Evolutionary conservation across 2,888 invertebrate genomes (phyloP).

Genomic region (Eupithecia subfuscata): DNA sequence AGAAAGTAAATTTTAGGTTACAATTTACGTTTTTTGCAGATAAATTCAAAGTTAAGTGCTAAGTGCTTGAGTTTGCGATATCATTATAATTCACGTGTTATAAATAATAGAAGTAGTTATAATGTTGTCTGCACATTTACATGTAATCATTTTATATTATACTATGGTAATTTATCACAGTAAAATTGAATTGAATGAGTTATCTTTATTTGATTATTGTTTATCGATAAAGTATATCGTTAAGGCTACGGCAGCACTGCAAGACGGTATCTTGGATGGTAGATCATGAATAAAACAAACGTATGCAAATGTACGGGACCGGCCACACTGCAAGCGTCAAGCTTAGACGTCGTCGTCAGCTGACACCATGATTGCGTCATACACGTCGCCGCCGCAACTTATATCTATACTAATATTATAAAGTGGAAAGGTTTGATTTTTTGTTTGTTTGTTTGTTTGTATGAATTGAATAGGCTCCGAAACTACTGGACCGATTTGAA

Average conservation of each 20-base stretch:
- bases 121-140: neutral
- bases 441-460: too few relatives aligned
- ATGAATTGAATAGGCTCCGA: too few relatives aligned
- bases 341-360: neutral
- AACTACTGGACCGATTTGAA: too few relatives aligned
- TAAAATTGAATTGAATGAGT: neutral
- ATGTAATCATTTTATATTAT: neutral
- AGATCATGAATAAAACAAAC: neutral
- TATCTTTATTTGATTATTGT: constrained; percentile 2
- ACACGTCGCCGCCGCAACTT: too few relatives aligned
- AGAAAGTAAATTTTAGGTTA: neutral
- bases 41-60: too few relatives aligned
- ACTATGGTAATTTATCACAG: neutral
- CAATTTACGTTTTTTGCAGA: neutral
- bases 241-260: neutral
- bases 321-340: neutral
- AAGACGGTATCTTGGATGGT: neutral
- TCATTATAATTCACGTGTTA: neutral
- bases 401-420: too few relatives aligned
- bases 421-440: too few relatives aligned
- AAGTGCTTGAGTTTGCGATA: neutral
- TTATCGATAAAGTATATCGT: neutral
- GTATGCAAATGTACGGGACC: neutral
- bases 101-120: neutral
- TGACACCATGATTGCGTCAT: too few relatives aligned